Base-by-base conservation (phyloP, 2,797 vertebrate species). In the Epinephelus malabaricus region DNA sequence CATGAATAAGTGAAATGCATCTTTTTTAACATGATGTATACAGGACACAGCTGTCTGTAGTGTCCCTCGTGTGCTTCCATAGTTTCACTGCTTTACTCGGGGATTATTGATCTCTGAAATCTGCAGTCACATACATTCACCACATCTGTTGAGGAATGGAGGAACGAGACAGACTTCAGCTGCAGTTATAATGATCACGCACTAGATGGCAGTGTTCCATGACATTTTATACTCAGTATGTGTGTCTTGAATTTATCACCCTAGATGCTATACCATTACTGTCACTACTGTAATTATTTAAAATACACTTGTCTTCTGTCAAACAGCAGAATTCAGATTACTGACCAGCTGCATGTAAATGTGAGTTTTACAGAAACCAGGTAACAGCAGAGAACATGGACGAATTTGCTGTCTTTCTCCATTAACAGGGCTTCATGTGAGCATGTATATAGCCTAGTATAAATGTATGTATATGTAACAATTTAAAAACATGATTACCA, bases 161-260 rank as follows among this genome's bases (percentile, higher is more conserved):
- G 30, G 19, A 13, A 4, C 10, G 11, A 62, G 10, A 27, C 7
- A 62, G 10, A 34, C 7, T 11, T 55, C 1, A 66, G 59, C 59
- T 90, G 92, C 69, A 90, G 70, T 79, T 71, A 11, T n/a, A 21
- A 11, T 9, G 9, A 25, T 25, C 55, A 1, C 0, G 85, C 93
- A 91, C 88, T 66, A 60, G 38, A 84, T 62, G 84, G 73, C 87
- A 90, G 83, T 86, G 56, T 49, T 34, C 50, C 80, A 66, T 65
- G 49, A 77, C 4, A 76, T 76, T 50, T 14, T 40, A 40, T 38
- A 18, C 10, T 14, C 19, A 43, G 23, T 19, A 14, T 34, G 8
- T 25, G 27, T 17, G n/a, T 34, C 34, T 34, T 34, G 6, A 34
- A 34, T 34, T 15, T 30, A 8, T n/a, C 0, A 19, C 47, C 60